Conservation (phyloP, 2,113 vertebrate species). For the Zeus faber region DNA sequence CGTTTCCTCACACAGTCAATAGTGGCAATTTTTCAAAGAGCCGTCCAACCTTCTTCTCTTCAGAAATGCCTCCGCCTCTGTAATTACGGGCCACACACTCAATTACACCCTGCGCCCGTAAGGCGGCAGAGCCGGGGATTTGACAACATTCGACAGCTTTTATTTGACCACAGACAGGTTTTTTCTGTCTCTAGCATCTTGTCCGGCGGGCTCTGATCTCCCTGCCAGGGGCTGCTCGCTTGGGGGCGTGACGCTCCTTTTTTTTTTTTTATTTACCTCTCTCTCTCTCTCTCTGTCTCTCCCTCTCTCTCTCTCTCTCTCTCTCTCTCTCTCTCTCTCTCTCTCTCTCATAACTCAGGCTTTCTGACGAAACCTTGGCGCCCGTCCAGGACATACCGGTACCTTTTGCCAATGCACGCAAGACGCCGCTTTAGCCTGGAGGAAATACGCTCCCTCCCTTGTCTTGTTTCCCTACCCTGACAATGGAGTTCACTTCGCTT, state of each 20-base stretch:
- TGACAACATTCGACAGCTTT: constrained; percentile 77
- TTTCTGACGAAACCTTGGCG: constrained; percentile 61
- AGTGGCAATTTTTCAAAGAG: constrained; percentile 52
- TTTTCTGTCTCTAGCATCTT: constrained; percentile 76
- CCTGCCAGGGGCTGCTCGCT: constrained; percentile 68
- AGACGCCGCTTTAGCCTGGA: constrained; percentile 38
- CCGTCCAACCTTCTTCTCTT: constrained; percentile 49
- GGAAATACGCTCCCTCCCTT: constrained; percentile 1
- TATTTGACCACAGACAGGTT: constrained; percentile 75
- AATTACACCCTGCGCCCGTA: constrained; percentile 80
- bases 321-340: constrained; percentile 65
- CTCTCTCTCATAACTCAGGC: constrained; percentile 63
- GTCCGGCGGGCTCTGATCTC: constrained; percentile 73
- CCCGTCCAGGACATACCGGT: constrained; percentile 61
- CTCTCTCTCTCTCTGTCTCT: constrained; percentile 57
- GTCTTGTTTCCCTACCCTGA: constrained; percentile 30
- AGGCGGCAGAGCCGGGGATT: constrained; percentile 76
- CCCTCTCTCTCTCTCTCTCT: constrained; percentile 67
- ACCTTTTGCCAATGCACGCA: constrained; percentile 70
- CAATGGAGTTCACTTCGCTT: constrained; percentile 67
- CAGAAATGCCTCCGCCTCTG: constrained; percentile 56
- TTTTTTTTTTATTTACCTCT: too few relatives aligned
- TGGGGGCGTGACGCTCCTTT: too few relatives aligned
- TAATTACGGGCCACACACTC: constrained; percentile 75
- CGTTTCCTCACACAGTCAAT: constrained; percentile 7